Conservation (phyloP, 2,888 invertebrate species). For the Nomada fabriciana region DNA sequence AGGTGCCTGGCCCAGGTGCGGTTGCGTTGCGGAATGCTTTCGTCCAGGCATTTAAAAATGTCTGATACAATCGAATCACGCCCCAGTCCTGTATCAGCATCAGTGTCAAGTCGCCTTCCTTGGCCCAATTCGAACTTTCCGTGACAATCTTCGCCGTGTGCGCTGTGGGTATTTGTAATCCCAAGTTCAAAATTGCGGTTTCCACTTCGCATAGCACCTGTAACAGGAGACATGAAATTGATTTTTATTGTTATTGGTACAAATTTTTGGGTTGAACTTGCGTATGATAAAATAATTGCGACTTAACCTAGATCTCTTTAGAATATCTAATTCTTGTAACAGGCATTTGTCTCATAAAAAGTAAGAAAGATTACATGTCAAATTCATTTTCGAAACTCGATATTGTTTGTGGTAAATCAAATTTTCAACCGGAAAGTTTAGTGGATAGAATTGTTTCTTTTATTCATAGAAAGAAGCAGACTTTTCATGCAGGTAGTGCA, state of each 20-base stretch:
- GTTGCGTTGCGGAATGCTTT: slow-evolving; percentile 84
- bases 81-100: slow-evolving; percentile 88
- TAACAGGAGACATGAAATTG: slow-evolving; percentile 1
- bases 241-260: neutral
- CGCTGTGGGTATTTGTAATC: slow-evolving; percentile 79
- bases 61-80: slow-evolving; percentile 87
- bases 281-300: no score
- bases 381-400: no score
- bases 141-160: slow-evolving; percentile 80
- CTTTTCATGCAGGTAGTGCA: no score
- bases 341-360: no score
- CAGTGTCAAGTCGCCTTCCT: slow-evolving; percentile 85
- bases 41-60: slow-evolving; percentile 87
- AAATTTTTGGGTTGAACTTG: neutral
- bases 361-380: no score
- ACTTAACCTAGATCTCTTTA: no score
- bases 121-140: slow-evolving; percentile 84
- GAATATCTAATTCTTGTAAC: no score
- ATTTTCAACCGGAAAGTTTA: no score
- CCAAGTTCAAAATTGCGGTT: slow-evolving; percentile 85
- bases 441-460: no score
- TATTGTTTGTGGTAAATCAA: no score
- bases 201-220: slow-evolving; percentile 87
- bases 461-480: no score
- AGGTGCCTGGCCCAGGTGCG: slow-evolving; percentile 78